Percentiles rank a stretch among this genome's conserved stretches.
Evolutionary conservation across 2,797 vertebrate species (phyloP).

Genomic region (Rhynchonycteris naso): DNA sequence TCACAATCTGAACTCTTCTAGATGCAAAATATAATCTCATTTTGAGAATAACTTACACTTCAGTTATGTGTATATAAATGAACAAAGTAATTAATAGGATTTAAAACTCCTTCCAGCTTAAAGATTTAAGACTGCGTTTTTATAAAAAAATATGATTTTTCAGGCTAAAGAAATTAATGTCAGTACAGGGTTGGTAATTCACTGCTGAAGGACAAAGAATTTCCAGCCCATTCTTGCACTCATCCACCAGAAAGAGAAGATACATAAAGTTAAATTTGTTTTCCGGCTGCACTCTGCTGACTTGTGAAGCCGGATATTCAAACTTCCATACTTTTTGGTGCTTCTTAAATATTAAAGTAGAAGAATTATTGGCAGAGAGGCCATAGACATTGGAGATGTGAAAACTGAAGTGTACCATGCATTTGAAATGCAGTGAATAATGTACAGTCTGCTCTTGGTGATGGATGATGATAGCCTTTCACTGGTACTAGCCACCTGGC

Average conservation of each 20-base stretch:
- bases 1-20: constrained; percentile 4
- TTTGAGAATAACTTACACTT: constrained; percentile 16
- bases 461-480: background rate
- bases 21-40: background rate
- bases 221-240: background rate
- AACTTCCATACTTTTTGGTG: background rate
- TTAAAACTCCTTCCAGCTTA: background rate
- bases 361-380: background rate
- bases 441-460: background rate
- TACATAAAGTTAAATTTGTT: background rate
- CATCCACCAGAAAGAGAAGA: background rate
- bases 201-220: background rate
- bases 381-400: background rate
- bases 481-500: background rate
- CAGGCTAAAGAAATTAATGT: background rate
- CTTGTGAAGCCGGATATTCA: background rate
- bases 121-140: background rate
- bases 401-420: background rate
- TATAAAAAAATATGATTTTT: background rate
- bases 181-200: background rate
- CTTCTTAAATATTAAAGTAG: constrained; percentile 16
- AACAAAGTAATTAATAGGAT: background rate
- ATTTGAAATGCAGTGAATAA: background rate
- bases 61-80: background rate
- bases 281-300: background rate